Evolutionary conservation across 2,888 invertebrate species (phyloP), one percentile per base, ranked within the genome.

Genomic region (Caenorhabditis afra): DNA sequence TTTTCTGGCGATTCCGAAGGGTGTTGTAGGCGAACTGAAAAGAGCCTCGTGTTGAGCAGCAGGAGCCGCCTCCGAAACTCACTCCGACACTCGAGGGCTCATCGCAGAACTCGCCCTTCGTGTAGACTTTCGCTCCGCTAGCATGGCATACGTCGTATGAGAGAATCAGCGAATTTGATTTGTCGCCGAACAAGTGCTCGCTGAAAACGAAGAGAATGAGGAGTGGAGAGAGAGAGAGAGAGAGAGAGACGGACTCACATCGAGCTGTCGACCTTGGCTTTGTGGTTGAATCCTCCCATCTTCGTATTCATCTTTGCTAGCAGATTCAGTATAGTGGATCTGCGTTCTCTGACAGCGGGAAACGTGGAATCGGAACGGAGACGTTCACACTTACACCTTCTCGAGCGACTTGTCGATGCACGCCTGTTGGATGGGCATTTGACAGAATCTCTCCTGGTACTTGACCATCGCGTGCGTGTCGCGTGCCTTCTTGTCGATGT

Each of bases 1-100:
- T 65, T 0, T 53, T 20, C 45, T 81, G 79, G 1, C 57, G 59
- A 4, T 73, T 49, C 5, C 11, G 23, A 4, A 67, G 75, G 0
- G 80, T 83, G 55, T 85, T 85, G 76, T 73, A 82, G 0, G 75
- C 68, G 35, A 85, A 74, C 84, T 84, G 73, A 18, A 76, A 75
- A 8, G 29, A 29, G 29, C 29, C 7, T 29, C 29, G 29, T 5
- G 29, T n/a, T 37, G n/a, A n/a, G n/a, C n/a, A n/a, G n/a, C 29
- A 18, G n/a, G 41, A 29, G 1, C 3, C n/a, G n/a, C n/a, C n/a
- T 16, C 12, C 35, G 29, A 53, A 22, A 74, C 82, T 53, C 11
- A 82, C 77, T 12, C 84, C 84, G 41, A 84, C 79, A 14, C 62
- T 61, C 20, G 67, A 64, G 0, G 84, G 77, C 47, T 67, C 70